These are phyloP conservation scores for Onychomys arenicola DNA, from an alignment of 2,797 vertebrate genomes.

Conservation along the genomic window DNA sequence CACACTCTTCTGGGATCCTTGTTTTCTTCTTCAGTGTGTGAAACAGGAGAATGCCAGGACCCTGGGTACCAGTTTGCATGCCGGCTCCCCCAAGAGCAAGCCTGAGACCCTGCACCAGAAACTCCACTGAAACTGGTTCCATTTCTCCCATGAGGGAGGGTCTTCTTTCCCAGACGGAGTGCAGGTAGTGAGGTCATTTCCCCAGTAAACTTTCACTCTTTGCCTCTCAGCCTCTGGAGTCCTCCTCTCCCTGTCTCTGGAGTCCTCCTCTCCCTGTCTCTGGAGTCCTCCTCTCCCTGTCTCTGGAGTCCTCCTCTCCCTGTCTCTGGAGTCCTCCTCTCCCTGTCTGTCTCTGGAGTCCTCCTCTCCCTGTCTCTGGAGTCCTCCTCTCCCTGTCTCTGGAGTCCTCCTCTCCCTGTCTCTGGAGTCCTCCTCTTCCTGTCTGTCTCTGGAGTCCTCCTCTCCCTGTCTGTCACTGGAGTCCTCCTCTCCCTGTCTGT, in stretches of 20 bases:
- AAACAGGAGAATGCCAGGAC: not conserved
- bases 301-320: too few relatives aligned
- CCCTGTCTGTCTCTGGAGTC: not conserved
- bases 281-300: too few relatives aligned
- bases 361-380: too few relatives aligned
- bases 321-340: not conserved
- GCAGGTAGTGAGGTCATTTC: not conserved
- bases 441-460: too few relatives aligned
- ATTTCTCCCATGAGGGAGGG: not conserved
- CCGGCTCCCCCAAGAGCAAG: not conserved
- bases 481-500: too few relatives aligned
- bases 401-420: too few relatives aligned
- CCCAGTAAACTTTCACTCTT: not conserved
- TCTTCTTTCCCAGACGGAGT: not conserved
- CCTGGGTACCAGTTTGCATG: not conserved
- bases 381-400: too few relatives aligned
- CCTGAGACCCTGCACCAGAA: not conserved
- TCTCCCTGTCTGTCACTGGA: not conserved
- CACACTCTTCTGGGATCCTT: not conserved
- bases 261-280: too few relatives aligned
- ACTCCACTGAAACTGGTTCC: too few relatives aligned
- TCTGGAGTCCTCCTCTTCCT: too few relatives aligned
- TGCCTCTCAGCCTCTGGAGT: too few relatives aligned
- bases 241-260: not conserved
- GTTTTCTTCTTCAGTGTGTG: not conserved